Evolutionary conservation across 2,797 vertebrate species (phyloP).

Genomic region (Peromyscus nudipes): DNA sequence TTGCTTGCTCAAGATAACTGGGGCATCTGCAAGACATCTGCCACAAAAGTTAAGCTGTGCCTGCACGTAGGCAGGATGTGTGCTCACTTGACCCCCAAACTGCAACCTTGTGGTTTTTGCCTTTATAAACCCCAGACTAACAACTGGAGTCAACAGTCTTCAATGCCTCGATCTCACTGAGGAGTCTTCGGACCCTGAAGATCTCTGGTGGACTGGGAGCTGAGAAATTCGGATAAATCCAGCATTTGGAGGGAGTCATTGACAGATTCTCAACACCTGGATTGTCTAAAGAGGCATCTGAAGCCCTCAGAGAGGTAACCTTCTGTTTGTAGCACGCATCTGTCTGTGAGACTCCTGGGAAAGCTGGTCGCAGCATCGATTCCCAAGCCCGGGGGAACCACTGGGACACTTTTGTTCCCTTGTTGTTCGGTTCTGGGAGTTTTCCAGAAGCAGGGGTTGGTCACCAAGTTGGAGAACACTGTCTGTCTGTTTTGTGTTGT

Average conservation of each 20-base stretch:
- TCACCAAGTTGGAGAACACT: not conserved
- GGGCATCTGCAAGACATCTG: not conserved
- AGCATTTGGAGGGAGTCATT: not conserved
- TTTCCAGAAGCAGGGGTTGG: not conserved
- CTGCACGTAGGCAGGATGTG: not conserved
- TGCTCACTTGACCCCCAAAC: not conserved
- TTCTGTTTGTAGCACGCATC: not conserved
- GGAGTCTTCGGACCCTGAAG: not conserved
- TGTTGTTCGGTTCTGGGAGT: not conserved
- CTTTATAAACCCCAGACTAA: not conserved
- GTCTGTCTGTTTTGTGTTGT: not conserved
- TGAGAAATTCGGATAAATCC: not conserved
- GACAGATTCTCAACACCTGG: not conserved
- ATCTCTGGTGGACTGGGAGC: not conserved
- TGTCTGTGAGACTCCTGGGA: not conserved
- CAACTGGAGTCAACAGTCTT: not conserved
- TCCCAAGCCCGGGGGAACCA: not conserved
- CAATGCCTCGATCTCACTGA: not conserved
- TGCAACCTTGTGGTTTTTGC: not conserved
- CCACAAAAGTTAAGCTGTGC: not conserved
- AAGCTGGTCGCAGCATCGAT: not conserved
- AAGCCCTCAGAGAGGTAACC: not conserved
- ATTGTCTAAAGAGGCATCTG: not conserved
- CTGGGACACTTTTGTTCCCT: too few species aligned
- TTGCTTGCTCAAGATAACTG: not conserved